A percentile compares a stretch with the other conserved stretches of the same genome.
phyloP scores from a whole-genome alignment of 2,113 vertebrate species.

The Mobula birostris region DNA sequence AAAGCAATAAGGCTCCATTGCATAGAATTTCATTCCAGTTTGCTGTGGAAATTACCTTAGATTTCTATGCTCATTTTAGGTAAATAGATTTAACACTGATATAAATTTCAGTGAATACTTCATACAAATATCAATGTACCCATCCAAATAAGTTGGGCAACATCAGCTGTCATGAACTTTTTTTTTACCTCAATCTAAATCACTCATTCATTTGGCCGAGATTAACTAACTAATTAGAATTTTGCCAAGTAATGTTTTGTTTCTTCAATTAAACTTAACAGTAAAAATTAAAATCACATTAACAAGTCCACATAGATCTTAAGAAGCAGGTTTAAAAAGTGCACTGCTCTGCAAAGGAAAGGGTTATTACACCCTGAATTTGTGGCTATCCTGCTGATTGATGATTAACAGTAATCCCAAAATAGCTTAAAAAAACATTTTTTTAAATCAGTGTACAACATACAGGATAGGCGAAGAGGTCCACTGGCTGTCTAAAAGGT shows the following conservation, averaged over 20 bases:
- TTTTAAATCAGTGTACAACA: background rate
- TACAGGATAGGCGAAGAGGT: conserved; percentile 80
- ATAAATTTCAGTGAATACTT: background rate
- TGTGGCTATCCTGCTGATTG: background rate
- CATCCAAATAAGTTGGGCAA: background rate
- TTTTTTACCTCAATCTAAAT: background rate
- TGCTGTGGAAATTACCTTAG: background rate
- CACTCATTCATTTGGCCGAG: background rate
- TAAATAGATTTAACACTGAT: background rate
- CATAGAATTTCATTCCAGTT: background rate
- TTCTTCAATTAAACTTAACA: background rate
- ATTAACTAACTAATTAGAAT: background rate
- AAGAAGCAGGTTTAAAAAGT: conserved; percentile 25
- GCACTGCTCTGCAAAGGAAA: background rate
- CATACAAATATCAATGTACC: background rate
- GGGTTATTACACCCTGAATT: background rate
- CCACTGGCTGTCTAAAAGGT: conserved; percentile 81
- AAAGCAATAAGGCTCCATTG: background rate
- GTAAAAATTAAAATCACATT: background rate
- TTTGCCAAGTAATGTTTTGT: background rate
- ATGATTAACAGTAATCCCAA: background rate
- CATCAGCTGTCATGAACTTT: background rate
- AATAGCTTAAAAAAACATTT: background rate
- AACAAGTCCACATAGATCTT: background rate
- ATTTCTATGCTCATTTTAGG: too few relatives aligned